Conservation (phyloP, 2,797 vertebrate species). For the Anguilla pacifica region DNA sequence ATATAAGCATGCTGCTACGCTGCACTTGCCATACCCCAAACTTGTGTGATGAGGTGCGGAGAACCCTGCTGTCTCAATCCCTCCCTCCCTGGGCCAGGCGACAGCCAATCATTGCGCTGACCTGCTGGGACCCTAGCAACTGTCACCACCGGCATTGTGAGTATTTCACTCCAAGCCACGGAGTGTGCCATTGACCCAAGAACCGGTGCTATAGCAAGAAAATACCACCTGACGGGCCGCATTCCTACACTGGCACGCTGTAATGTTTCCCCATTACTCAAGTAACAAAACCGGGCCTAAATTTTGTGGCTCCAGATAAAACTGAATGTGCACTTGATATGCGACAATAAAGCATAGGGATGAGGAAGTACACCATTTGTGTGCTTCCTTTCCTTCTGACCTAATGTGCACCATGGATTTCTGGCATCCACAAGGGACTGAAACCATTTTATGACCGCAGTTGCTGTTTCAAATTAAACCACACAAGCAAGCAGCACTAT, state of each 20-base stretch:
- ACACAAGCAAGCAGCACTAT: conserved; percentile 15
- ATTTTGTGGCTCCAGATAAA: not conserved
- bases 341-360: not conserved
- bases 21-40: not conserved
- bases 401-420: conserved; percentile 15
- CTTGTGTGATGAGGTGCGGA: not conserved
- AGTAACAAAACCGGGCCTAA: not conserved
- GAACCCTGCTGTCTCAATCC: not conserved
- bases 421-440: not conserved
- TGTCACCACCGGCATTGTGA: not conserved
- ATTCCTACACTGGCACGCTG: not conserved
- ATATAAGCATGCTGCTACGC: not conserved
- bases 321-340: conserved; percentile 7
- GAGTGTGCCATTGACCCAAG: not conserved
- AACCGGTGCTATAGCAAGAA: not conserved
- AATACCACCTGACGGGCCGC: not conserved
- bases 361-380: not conserved
- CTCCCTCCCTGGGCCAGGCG: not conserved
- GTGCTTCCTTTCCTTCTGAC: not conserved
- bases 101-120: not conserved
- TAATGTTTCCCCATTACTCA: not conserved
- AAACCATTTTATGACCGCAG: conserved; percentile 16
- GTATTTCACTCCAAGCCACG: not conserved
- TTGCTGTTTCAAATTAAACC: conserved; percentile 24
- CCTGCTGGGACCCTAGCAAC: not conserved